Evolutionary conservation across 1,140 invertebrate species (phyloP).

Genomic region (Temnothorax curvispinosus): DNA sequence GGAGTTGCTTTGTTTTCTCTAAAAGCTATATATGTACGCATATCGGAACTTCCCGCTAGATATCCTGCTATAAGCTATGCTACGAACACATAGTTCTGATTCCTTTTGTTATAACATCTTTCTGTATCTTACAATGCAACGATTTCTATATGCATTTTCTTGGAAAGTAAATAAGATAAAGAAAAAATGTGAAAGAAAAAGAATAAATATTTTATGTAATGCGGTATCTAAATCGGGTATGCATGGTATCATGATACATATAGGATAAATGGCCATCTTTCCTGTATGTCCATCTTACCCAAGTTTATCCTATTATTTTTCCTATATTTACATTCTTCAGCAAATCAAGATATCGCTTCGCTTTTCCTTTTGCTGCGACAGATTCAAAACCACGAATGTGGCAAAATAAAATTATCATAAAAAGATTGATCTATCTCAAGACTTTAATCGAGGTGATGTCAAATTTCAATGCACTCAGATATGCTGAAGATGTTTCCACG

Average conservation of each 20-base stretch:
- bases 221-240: background rate
- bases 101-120: background rate
- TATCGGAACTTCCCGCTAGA: background rate
- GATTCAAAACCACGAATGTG: background rate
- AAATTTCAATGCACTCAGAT: background rate
- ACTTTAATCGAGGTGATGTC: too few species aligned
- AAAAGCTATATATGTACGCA: background rate
- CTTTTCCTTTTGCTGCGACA: background rate
- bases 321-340: background rate
- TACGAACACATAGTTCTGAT: background rate
- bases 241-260: too few species aligned
- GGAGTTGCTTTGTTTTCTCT: conserved; percentile 14
- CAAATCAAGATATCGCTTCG: conserved; percentile 5
- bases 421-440: background rate
- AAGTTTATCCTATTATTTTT: too few species aligned
- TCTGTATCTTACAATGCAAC: background rate
- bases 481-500: background rate
- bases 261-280: too few species aligned
- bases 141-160: background rate
- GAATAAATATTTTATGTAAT: background rate
- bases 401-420: conserved; percentile 50
- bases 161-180: background rate
- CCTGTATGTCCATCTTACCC: too few species aligned
- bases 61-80: background rate
- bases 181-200: background rate